A percentile compares a stretch with the other conserved stretches of the same genome.
Evolutionary conservation across 2,113 vertebrate species (phyloP).

Genomic region (Grallaria varia): DNA sequence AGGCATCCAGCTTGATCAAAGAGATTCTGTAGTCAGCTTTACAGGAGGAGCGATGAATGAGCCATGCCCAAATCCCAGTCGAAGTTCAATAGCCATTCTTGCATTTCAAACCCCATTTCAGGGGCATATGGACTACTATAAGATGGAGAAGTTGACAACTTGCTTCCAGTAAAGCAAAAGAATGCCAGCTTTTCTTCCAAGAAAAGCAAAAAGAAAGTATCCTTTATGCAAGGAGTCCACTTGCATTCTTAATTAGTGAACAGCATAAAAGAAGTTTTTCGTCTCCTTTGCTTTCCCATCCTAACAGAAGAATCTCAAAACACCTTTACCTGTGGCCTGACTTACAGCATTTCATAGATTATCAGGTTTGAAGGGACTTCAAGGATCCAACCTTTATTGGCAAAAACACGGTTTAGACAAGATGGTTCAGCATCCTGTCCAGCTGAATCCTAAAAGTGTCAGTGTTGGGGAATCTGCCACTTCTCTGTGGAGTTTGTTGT

Average conservation of each 20-base stretch:
- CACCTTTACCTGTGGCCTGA: background rate
- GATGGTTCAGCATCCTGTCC: background rate
- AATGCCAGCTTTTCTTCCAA: background rate
- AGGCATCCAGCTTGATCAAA: background rate
- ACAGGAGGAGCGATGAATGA: background rate
- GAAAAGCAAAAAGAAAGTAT: background rate
- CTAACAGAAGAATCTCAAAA: background rate
- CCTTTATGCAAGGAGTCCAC: background rate
- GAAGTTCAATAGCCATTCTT: background rate
- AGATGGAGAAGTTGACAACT: background rate
- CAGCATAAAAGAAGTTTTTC: background rate
- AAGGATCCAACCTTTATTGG: background rate
- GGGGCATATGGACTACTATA: background rate
- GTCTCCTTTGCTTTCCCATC: background rate
- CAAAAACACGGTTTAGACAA: background rate
- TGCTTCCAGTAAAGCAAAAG: background rate
- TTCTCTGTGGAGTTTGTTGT: background rate
- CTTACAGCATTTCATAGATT: background rate
- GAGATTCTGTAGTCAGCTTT: background rate
- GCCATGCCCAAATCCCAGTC: background rate
- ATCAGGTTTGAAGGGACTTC: background rate
- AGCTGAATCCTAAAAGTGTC: background rate
- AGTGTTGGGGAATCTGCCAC: background rate
- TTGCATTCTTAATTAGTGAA: background rate
- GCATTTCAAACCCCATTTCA: background rate